phyloP scores from a whole-genome alignment of 2,113 vertebrate species.

The Neolamprologus devosi region DNA sequence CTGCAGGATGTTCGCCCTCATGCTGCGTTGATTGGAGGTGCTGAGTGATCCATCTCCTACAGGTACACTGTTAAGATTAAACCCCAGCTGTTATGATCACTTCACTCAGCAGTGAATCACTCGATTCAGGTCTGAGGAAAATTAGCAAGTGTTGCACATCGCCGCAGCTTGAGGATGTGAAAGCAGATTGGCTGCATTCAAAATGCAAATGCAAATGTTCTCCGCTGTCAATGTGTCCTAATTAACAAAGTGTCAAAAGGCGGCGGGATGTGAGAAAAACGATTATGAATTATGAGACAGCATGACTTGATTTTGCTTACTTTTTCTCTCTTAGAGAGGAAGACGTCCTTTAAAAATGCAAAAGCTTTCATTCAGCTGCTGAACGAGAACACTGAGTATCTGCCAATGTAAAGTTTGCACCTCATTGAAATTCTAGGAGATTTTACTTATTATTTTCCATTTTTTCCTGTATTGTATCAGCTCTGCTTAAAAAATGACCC shows the following conservation, averaged over 20 bases:
- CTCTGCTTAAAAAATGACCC: not conserved
- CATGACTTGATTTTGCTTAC: not conserved
- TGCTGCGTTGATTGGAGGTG: not conserved
- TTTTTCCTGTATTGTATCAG: not conserved
- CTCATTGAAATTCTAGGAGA: not conserved
- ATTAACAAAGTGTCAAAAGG: conserved; percentile 15
- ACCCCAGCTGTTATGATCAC: conserved; percentile 5
- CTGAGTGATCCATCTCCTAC: not conserved
- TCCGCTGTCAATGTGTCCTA: conserved; percentile 7
- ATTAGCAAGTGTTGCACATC: conserved; percentile 1
- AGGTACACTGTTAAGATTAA: not conserved
- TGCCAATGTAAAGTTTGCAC: not conserved
- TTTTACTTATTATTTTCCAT: not conserved
- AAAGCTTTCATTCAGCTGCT: not conserved
- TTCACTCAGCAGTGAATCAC: not conserved
- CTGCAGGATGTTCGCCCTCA: not conserved
- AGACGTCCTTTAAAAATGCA: not conserved
- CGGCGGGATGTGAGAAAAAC: not conserved
- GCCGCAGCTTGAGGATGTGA: not conserved
- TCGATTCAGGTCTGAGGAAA: not conserved
- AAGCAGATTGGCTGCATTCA: not conserved
- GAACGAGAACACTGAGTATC: not conserved
- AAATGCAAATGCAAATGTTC: not conserved
- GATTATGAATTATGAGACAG: conserved; percentile 7
- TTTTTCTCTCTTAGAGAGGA: not conserved